phyloP scores from a whole-genome alignment of 2,888 invertebrate genomes.

The Microctonus hyperodae region DNA sequence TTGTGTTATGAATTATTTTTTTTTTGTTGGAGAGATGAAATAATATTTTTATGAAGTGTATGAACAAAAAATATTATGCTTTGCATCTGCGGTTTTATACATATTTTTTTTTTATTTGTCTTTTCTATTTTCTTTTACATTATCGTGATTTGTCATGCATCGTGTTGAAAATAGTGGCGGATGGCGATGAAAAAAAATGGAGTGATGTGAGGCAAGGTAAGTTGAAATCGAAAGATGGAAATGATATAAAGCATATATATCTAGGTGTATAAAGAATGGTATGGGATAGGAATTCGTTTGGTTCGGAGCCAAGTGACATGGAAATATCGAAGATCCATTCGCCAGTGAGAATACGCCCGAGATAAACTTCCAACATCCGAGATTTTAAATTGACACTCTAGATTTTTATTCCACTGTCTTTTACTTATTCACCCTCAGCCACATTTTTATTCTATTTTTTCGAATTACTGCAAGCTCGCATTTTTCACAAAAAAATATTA shows the following conservation, averaged over 20 bases:
- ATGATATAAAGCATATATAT: background rate
- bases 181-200: background rate
- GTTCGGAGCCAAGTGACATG: slow-evolving; percentile 32
- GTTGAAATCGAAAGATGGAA: slow-evolving; percentile 11
- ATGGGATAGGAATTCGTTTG: slow-evolving; percentile 15
- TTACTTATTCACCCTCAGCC: background rate
- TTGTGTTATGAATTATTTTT: background rate
- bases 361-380: slow-evolving; percentile 22
- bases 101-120: background rate
- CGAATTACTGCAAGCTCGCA: background rate
- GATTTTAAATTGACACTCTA: slow-evolving; percentile 32
- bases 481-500: background rate
- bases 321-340: slow-evolving; percentile 38
- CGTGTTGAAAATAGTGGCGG: background rate
- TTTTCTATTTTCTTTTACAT: background rate
- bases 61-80: background rate
- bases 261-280: background rate
- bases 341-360: slow-evolving; percentile 21
- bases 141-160: slow-evolving; percentile 14
- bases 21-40: too few relatives aligned
- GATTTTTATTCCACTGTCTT: slow-evolving; percentile 19
- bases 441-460: slow-evolving; percentile 1
- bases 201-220: background rate
- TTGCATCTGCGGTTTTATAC: background rate
- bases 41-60: background rate